Base-by-base conservation (phyloP, 2,113 vertebrate species). In the Lucifuga dentata region DNA sequence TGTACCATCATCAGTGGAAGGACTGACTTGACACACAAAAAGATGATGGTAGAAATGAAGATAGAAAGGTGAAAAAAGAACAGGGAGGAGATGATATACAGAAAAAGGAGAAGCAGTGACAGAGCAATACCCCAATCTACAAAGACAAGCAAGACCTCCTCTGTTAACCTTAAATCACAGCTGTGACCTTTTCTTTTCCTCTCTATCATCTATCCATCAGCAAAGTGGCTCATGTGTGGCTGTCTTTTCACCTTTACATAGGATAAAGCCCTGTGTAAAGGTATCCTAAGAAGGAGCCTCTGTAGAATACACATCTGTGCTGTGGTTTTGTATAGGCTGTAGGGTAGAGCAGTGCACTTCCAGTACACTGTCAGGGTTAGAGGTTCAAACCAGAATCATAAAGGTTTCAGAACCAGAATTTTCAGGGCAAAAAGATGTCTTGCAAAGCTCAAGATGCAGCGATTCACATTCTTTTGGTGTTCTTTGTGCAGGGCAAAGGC, bases 191-290 rank as follows among this genome's bases (percentile, higher is more conserved):
- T 87, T 87, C 72, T 62, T 83, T 83, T 67, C 78, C 66, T 68
- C 59, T 79, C 59, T 61, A 79, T 88, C 85, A 82, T 89, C 77
- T 17, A 77, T 90, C 81, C 57, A 74, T 90, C 86, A 88, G 53
- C 53, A 21, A 7, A 81, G 81, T 53, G 56, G 60, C 66, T 29
- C 59, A 63, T 66, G 41, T 8, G 68, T 71, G 78, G 60, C 64
- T 29, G 29, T 52, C 21, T 56, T 5, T 8, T 87, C 71, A 71
- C 73, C 73, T 81, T 72, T 70, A 57, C 35, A 4, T 24, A 38
- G 9, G 12, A 16, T 76, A 66, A 56, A 58, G 39, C 10, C 16
- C 65, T 53, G 60, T 80, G n/a, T n/a, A n/a, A n/a, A n/a, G n/a
- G n/a, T n/a, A n/a, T 70, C 61, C 19, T 68, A 32, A 69, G 19